Evolutionary conservation across 2,113 vertebrate genomes (phyloP), one percentile per base, ranked within the genome.

Genomic region (Loxodonta africana): DNA sequence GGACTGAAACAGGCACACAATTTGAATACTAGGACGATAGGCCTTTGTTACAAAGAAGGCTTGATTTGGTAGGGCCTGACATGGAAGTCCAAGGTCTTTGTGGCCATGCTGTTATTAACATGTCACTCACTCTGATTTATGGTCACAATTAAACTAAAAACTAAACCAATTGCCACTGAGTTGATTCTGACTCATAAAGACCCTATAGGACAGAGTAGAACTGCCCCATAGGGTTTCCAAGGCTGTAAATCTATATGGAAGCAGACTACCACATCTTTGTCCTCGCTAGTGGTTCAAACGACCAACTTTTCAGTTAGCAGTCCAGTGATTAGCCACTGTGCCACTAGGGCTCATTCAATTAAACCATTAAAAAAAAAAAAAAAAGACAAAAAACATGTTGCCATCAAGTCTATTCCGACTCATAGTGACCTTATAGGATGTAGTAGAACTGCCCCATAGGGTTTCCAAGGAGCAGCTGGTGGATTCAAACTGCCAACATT

Each of bases 1-100:
- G 14, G 48, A 25, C 6, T 1, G 0, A 73, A 53, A 60, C 2
- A 44, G 48, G 21, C n/a, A 8, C 10, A 15, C 0, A 0, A 21
- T 60, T 74, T n/a, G 44, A 83, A 26, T 65, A 48, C 11, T 7
- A 71, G 41, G 33, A 44, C n/a, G 33, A 8, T 1, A 65, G 62
- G 3, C 51, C 46, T 84, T 78, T 51, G 3, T 76, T 76, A n/a
- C 71, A 33, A 80, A 51, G 69, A 63, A 73, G 21, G 17, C 6
- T 48, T 65, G 37, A 73, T 81, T 53, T 28, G 20, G 33, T 73
- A 65, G 26, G 7, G 28, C 30, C 7, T 67, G 88, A 69, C 8
- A 37, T 76, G 57, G 28, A 71, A 44, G 28, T 21, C 41, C 41
- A 9, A n/a, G 14, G 21, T 37, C 60, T 57, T 73, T 57, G 20